Evolutionary conservation across 2,797 vertebrate species (phyloP).

Genomic region (Phyllotis vaccarum): DNA sequence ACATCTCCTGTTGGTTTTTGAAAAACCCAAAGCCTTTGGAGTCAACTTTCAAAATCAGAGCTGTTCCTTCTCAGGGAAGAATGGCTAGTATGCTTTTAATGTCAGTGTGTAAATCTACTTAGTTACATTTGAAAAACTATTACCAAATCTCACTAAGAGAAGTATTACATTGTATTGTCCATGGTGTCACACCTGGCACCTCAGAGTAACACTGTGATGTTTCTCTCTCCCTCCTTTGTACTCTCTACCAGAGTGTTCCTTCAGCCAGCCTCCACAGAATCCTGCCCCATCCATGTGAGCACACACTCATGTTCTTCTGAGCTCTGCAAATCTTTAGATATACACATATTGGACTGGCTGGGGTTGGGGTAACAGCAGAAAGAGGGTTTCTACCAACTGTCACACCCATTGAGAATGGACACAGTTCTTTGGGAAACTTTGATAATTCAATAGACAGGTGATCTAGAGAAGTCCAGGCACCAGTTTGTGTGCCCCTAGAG

Average conservation of each 20-base stretch:
- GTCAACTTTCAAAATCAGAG: slow-evolving; percentile 5
- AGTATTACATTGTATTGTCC: slow-evolving; percentile 9
- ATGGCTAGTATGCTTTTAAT: background rate
- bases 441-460: background rate
- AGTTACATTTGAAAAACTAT: slow-evolving; percentile 10
- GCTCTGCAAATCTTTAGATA: background rate
- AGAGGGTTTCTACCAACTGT: background rate
- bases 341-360: background rate
- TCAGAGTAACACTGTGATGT: background rate
- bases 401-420: background rate
- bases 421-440: background rate
- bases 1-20: slow-evolving; percentile 9
- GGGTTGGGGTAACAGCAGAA: background rate
- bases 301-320: background rate
- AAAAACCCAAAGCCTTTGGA: slow-evolving; percentile 7
- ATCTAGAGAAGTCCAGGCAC: background rate
- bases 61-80: background rate
- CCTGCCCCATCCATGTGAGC: background rate
- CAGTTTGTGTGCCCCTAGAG: background rate
- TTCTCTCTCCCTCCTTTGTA: background rate
- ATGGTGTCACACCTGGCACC: background rate
- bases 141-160: slow-evolving; percentile 3
- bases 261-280: background rate
- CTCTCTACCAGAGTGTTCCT: background rate
- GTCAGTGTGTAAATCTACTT: background rate